Base-by-base conservation (phyloP, 1,140 invertebrate species). In the Zelostemma sp. region DNA sequence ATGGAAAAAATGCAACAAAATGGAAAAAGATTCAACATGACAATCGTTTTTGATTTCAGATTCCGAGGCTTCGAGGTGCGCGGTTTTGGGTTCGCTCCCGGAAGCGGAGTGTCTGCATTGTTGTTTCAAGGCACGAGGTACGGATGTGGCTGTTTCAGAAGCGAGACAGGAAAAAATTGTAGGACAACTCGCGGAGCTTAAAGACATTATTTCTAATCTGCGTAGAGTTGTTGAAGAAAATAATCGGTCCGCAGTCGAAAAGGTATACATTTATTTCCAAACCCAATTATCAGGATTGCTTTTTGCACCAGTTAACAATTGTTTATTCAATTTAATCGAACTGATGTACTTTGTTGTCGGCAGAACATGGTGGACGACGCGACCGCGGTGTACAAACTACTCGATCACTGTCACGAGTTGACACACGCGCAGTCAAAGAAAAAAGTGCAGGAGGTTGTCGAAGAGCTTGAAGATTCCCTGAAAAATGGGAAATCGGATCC, bases 81-180 rank as follows among this genome's bases (percentile, higher is more conserved):
- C 92, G 0, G 90, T 98, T 8, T 73, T 98, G 1, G 88, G 91
- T 3, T 92, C 95, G 72, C 87, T 98, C 16, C 89, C 93, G 0
- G 92, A 94, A 57, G 95, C 95, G 1, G 96, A 97, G 81, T 96
- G 94, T 71, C 90, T 98, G 11, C 97, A 98, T 84, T 90, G n/a
- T n/a, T n/a, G n/a, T n/a, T n/a, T n/a, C n/a, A n/a, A 90, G 87
- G 79, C 79, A 68, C 82, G 85, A 38, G 76, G 83, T 57, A 83
- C 80, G 33, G 88, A 88, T 69, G 86, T 91, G 76, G 79, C 84
- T 55, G 84, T 84, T 31, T 82, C 93, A 45, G 89, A 91, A 81
- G 75, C 80, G 45, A 86, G 89, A 54, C 92, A 93, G 79, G 87
- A 90, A 77, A 85, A 87, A 68, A 88, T 93, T 49, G 78, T 93